Conservation (phyloP, 2,797 vertebrate genomes). For the Mus caroli region DNA sequence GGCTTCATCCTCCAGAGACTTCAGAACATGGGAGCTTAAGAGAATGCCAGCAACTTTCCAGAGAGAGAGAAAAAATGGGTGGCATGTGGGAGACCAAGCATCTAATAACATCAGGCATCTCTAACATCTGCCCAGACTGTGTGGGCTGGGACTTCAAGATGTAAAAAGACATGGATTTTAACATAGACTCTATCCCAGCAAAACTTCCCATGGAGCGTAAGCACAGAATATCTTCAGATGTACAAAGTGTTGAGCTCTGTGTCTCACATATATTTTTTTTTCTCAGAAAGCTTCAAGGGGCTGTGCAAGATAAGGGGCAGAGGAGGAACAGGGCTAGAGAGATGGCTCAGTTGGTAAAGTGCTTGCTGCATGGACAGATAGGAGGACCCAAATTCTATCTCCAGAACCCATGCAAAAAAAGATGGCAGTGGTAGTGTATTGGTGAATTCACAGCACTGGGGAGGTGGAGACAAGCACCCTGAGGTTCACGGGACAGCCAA, state of each 20-base stretch:
- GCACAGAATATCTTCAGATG: not conserved
- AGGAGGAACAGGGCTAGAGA: not conserved
- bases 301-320: no score
- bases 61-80: not conserved
- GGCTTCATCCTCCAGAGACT: not conserved
- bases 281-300: not conserved
- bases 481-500: not conserved
- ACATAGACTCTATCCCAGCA: not conserved
- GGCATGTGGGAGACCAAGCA: not conserved
- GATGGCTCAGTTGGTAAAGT: not conserved
- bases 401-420: not conserved
- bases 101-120: not conserved
- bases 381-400: not conserved
- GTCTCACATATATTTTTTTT: not conserved
- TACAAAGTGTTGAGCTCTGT: not conserved
- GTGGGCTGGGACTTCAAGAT: not conserved
- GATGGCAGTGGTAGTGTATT: no score
- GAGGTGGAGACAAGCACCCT: not conserved
- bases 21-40: not conserved
- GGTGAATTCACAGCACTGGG: not conserved
- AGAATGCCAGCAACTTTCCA: not conserved
- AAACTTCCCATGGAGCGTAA: not conserved
- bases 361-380: not conserved
- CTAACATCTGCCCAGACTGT: fast-evolving
- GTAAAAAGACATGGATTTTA: not conserved